Evolutionary conservation across 1,140 invertebrate species (phyloP), one percentile per base, ranked within the genome.

Genomic region (Anastrepha ludens): DNA sequence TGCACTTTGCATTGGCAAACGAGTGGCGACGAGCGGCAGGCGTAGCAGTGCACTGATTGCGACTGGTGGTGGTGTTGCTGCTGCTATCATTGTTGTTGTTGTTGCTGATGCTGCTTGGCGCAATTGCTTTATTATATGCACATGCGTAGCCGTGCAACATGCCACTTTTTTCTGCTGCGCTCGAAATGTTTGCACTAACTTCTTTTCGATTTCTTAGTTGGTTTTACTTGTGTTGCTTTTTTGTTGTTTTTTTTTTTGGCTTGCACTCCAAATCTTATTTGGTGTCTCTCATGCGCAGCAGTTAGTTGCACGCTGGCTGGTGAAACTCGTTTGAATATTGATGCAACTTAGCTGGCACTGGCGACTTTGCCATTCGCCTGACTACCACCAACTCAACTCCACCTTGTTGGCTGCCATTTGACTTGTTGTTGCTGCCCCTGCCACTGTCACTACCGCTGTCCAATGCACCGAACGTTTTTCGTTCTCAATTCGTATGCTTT

Each of bases 301-400:
- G 9, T 67, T 29, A n/a, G 60, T 47, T 4, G 29, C 13, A 39
- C 67, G 39, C 60, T 62, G 60, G 60, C 60, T 13, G 60, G 2
- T 13, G 67, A 81, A 81, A 81, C 74, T 81, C 74, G 74, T 81
- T 81, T 81, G 47, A 20, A 81, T 81, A 55, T 81, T 81, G 47
- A 39, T 44, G 15, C 70, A 47, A 50, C 2, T 55, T 50, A 39
- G 29, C 11, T 44, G n/a, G 60, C 50, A n/a, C 15, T 62, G 60
- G 4, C 60, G 60, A 62, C 15, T 62, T 62, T 62, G 17, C 39
- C 74, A 81, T 8, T 55, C 74, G 74, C 74, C 74, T 7, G 47
- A 4, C 47, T 9, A 5, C 20, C 29, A 29, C 50, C 17, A 58
- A 13, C 74, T 17, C 74, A 20, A 58, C 74, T 81, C 74, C 47